These are phyloP conservation scores for Diorhabda carinulata DNA, from an alignment of 1,140 invertebrate genomes.

Conservation along the genomic window DNA sequence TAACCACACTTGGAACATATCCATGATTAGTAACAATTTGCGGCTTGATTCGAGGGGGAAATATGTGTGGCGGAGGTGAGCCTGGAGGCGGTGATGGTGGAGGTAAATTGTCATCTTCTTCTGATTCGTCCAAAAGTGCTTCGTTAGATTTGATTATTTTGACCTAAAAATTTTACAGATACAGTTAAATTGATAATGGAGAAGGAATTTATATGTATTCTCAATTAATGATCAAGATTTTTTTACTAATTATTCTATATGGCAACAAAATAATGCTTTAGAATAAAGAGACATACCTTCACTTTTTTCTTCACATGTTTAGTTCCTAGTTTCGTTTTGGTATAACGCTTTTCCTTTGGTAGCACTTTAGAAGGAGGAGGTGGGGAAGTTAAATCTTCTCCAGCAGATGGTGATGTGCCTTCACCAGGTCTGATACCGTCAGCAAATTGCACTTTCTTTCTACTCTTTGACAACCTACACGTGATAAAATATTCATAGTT, in stretches of 20 bases:
- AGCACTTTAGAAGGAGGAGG: constrained; percentile 54
- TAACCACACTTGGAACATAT: constrained; percentile 12
- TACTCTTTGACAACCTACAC: constrained; percentile 4
- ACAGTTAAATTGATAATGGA: not conserved
- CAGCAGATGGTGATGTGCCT: constrained; percentile 61
- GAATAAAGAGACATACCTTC: constrained; percentile 29
- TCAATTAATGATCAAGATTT: too few species aligned
- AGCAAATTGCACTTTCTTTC: constrained; percentile 58
- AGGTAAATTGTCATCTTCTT: constrained; percentile 53
- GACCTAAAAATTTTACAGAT: constrained; percentile 22
- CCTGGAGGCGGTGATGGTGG: constrained; percentile 57
- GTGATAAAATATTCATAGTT: not conserved
- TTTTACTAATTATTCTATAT: too few species aligned
- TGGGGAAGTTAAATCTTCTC: constrained; percentile 58
- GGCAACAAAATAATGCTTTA: too few species aligned
- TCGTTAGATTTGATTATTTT: constrained; percentile 29
- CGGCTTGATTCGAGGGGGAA: constrained; percentile 48
- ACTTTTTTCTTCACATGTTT: constrained; percentile 55
- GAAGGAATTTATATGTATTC: too few species aligned
- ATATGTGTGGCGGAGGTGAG: constrained; percentile 55
- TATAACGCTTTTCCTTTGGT: constrained; percentile 52
- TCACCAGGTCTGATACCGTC: constrained; percentile 63
- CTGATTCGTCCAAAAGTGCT: constrained; percentile 36
- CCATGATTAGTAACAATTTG: constrained; percentile 40
- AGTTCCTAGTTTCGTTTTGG: constrained; percentile 51